These are phyloP conservation scores for Leguminivora glycinivorella DNA, from an alignment of 1,140 invertebrate genomes.

Conservation along the genomic window DNA sequence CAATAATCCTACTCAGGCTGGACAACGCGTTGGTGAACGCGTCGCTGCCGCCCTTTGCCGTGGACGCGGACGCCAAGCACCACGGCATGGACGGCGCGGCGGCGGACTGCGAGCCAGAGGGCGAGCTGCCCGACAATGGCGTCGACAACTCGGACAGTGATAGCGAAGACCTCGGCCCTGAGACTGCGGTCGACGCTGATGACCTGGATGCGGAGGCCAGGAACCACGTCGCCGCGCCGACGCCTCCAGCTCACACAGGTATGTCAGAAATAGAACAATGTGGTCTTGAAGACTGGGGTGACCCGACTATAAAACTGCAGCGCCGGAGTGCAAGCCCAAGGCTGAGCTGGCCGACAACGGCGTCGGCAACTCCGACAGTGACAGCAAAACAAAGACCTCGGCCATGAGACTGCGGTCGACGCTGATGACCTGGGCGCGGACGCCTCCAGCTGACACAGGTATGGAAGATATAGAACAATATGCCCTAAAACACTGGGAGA, in stretches of 20 bases:
- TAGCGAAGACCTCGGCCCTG: conserved; percentile 74
- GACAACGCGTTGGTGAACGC: conserved; percentile 73
- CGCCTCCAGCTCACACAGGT: conserved; percentile 79
- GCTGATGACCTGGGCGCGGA: conserved; percentile 80
- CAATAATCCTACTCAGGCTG: conserved; percentile 51
- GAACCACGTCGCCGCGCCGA: conserved; percentile 81
- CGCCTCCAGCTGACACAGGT: conserved; percentile 79
- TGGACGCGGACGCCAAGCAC: conserved; percentile 66
- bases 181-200: conserved; percentile 79
- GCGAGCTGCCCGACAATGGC: conserved; percentile 50
- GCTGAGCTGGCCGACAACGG: conserved; percentile 51
- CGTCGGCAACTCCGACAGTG: conserved; percentile 59
- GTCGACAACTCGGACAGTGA: conserved; percentile 63
- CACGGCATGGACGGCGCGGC: conserved; percentile 41
- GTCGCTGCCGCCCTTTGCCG: conserved; percentile 59
- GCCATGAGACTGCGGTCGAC: conserved; percentile 78
- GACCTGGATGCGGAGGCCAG: conserved; percentile 82
- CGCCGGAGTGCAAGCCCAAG: conserved; percentile 39
- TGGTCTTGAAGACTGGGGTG: no score
- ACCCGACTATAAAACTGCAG: neutral
- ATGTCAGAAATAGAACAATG: conserved; percentile 36
- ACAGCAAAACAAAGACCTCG: conserved; percentile 75
- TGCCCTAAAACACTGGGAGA: no score
- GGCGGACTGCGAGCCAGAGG: conserved; percentile 40
- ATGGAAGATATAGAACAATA: conserved; percentile 35